phyloP scores from a whole-genome alignment of 1,140 invertebrate genomes.

The Dermatophagoides farinae region DNA sequence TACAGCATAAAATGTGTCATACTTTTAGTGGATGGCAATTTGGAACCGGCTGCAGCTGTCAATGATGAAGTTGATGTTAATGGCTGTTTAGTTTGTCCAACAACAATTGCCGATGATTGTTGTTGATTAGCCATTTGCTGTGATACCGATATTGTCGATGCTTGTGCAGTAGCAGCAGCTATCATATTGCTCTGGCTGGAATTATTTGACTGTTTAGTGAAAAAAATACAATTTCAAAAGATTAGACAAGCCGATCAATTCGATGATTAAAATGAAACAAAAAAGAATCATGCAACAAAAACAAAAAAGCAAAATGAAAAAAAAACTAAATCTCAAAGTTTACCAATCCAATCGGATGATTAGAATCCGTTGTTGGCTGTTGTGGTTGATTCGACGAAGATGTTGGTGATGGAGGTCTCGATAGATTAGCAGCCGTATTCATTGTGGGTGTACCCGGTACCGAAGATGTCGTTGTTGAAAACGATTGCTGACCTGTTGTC shows the following conservation, averaged over 20 bases:
- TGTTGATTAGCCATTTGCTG: not conserved
- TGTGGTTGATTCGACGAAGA: conserved; percentile 15
- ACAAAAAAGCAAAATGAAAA: not conserved
- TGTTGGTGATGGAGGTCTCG: conserved; percentile 27
- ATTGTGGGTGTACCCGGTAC: not conserved
- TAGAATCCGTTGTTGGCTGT: not conserved
- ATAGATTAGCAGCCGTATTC: conserved; percentile 18
- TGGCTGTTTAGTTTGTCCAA: not conserved
- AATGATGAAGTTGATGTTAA: not conserved
- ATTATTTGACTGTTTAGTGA: not conserved
- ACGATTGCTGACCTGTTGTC: not conserved
- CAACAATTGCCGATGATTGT: not conserved
- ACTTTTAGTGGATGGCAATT: not conserved
- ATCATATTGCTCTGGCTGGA: not conserved
- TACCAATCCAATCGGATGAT: conserved; percentile 6
- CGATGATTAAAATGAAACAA: not conserved
- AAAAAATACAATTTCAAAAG: not conserved
- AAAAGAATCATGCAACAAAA: not conserved
- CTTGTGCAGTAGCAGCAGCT: not conserved
- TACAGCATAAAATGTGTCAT: no score
- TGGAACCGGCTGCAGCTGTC: not conserved
- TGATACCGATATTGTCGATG: not conserved
- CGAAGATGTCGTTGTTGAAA: not conserved
- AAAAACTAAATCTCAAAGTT: no score
- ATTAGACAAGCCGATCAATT: not conserved